Conservation (phyloP, 2,888 invertebrate genomes). For the Dynastes tityus region DNA sequence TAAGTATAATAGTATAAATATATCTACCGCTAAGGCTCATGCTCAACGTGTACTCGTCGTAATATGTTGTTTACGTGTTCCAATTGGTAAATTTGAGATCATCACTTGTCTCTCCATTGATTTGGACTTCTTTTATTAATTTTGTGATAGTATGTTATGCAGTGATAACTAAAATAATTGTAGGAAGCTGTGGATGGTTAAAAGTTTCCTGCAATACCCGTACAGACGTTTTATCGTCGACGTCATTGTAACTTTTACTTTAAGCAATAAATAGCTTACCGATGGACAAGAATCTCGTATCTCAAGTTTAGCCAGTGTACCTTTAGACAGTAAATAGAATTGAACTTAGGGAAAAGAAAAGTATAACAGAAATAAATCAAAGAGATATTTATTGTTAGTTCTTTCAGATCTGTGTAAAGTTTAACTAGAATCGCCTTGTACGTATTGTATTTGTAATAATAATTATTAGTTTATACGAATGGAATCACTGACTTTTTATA, state of each 20-base stretch:
- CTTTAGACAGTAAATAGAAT: not conserved
- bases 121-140: slow-evolving; percentile 3
- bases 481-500: slow-evolving; percentile 41
- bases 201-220: not conserved
- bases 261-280: not conserved
- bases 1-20: slow-evolving; percentile 3
- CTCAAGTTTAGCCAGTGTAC: slow-evolving; percentile 47
- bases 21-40: slow-evolving; percentile 13
- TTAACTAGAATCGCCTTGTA: slow-evolving; percentile 16
- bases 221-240: not conserved
- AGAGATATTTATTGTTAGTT: slow-evolving; percentile 45
- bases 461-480: not conserved
- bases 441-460: slow-evolving; percentile 11
- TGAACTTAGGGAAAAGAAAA: not conserved
- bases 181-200: not conserved
- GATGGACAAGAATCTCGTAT: slow-evolving; percentile 39
- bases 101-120: not conserved
- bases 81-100: slow-evolving; percentile 38
- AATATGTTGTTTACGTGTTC: not conserved
- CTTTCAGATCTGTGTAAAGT: slow-evolving; percentile 44
- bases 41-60: slow-evolving; percentile 34
- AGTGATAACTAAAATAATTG: not conserved
- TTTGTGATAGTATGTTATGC: slow-evolving; percentile 31
- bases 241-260: not conserved
- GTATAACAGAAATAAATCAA: not conserved